phyloP scores from a whole-genome alignment of 2,113 vertebrate genomes.

The Tragelaphus buxtoni region DNA sequence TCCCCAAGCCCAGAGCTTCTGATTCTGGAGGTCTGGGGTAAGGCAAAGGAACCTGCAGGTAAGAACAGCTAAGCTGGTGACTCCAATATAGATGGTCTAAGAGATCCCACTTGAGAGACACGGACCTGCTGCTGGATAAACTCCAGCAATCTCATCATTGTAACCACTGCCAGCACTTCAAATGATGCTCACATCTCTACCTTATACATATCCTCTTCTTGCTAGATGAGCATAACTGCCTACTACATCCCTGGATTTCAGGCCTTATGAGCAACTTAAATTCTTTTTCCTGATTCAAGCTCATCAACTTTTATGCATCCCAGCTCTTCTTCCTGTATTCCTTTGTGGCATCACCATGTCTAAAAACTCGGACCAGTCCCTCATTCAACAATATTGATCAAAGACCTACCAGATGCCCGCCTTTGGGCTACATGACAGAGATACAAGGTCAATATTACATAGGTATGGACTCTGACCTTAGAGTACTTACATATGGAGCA shows the following conservation, averaged over 20 bases:
- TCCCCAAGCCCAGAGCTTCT: not conserved
- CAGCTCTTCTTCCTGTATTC: not conserved
- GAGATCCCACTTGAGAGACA: not conserved
- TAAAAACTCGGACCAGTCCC: not conserved
- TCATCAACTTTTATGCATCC: not conserved
- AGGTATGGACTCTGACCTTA: not conserved
- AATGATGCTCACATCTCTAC: not conserved
- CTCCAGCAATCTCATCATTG: not conserved
- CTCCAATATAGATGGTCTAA: not conserved
- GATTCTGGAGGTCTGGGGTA: not conserved
- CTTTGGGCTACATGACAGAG: not conserved
- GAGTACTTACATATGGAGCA: not conserved
- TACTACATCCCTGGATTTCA: not conserved
- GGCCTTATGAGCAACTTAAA: not conserved
- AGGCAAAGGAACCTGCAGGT: not conserved
- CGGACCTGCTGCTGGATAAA: accelerated
- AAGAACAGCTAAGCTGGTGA: not conserved
- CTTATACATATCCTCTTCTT: not conserved
- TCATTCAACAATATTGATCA: not conserved
- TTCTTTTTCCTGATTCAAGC: not conserved
- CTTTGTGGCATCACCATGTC: not conserved
- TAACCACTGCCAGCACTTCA: not conserved
- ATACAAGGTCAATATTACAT: not conserved
- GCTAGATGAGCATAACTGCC: not conserved
- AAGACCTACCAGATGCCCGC: not conserved